Evolutionary conservation across 2,888 invertebrate species (phyloP).

Genomic region (Sussaba pulchella): DNA sequence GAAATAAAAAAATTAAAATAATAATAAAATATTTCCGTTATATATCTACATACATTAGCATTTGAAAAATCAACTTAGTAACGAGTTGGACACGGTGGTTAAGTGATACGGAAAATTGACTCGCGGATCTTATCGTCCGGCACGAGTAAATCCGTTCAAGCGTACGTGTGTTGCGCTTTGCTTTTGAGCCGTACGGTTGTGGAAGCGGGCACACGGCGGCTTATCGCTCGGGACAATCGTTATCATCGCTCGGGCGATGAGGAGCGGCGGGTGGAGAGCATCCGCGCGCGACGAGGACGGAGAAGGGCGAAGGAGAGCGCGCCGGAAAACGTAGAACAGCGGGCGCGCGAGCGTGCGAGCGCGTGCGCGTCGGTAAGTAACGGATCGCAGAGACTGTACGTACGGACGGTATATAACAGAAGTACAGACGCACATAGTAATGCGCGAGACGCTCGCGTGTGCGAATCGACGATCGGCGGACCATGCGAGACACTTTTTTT

Average conservation of each 20-base stretch:
- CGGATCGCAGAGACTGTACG: conserved; percentile 52
- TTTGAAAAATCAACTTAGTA: not conserved
- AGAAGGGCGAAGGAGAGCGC: conserved; percentile 42
- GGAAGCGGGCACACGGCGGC: conserved; percentile 45
- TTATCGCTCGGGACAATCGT: conserved; percentile 65
- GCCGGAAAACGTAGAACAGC: conserved; percentile 35
- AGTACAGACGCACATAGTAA: conserved; percentile 7
- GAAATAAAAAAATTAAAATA: too few species aligned
- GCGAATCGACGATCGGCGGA: conserved; percentile 50
- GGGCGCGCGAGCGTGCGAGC: conserved; percentile 58
- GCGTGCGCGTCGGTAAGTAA: conserved; percentile 61
- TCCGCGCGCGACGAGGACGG: conserved; percentile 24
- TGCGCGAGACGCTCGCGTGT: conserved; percentile 16
- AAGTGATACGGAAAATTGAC: conserved; percentile 56
- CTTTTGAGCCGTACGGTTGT: conserved; percentile 24
- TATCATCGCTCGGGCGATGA: conserved; percentile 58
- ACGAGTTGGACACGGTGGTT: not conserved
- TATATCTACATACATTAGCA: too few species aligned
- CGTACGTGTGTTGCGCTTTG: conserved; percentile 14
- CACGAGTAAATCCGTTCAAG: conserved; percentile 25
- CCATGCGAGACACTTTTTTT: conserved; percentile 59
- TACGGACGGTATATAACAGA: not conserved
- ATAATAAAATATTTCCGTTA: too few species aligned
- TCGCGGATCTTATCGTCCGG: conserved; percentile 37
- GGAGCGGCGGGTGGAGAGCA: not conserved